These are phyloP conservation scores for Pachyrhynchus sulphureomaculatus DNA, from an alignment of 1,140 invertebrate species.

Conservation along the genomic window DNA sequence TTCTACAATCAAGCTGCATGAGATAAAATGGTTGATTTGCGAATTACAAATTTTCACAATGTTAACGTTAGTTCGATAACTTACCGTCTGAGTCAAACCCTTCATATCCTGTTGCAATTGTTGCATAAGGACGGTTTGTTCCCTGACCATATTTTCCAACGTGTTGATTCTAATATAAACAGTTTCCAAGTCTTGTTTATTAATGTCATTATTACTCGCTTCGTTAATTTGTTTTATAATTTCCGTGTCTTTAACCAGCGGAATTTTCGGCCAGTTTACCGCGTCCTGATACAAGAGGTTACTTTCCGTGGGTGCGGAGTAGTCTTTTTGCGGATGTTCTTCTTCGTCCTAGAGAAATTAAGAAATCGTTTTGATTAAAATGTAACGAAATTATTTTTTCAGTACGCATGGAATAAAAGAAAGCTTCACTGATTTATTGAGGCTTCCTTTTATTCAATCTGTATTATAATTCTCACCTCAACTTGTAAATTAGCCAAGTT, in stretches of 20 bases:
- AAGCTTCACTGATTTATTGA: neutral
- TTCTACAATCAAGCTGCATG: too few species aligned
- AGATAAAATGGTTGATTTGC: too few species aligned
- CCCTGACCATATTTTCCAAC: constrained; percentile 42
- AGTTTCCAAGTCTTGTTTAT: constrained; percentile 39
- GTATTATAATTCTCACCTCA: constrained; percentile 7
- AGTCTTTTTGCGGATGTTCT: constrained; percentile 33
- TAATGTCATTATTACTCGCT: constrained; percentile 4
- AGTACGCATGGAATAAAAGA: neutral
- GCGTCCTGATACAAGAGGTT: constrained; percentile 19
- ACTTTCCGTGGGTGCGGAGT: constrained; percentile 16
- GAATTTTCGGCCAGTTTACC: constrained; percentile 52
- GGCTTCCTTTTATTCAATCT: neutral
- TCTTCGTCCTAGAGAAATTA: constrained; percentile 15
- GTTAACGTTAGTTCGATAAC: constrained; percentile 39
- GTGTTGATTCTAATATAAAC: constrained; percentile 40
- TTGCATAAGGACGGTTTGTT: constrained; percentile 50
- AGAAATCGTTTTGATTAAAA: neutral
- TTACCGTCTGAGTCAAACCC: constrained; percentile 47
- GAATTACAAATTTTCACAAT: too few species aligned
- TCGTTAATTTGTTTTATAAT: constrained; percentile 22
- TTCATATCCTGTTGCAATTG: constrained; percentile 48
- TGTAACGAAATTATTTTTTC: neutral
- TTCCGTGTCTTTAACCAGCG: constrained; percentile 44
- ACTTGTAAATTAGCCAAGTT: constrained; percentile 41